These are phyloP conservation scores for Pangasius sanitwongsei DNA, from an alignment of 2,797 vertebrate genomes.

Conservation along the genomic window DNA sequence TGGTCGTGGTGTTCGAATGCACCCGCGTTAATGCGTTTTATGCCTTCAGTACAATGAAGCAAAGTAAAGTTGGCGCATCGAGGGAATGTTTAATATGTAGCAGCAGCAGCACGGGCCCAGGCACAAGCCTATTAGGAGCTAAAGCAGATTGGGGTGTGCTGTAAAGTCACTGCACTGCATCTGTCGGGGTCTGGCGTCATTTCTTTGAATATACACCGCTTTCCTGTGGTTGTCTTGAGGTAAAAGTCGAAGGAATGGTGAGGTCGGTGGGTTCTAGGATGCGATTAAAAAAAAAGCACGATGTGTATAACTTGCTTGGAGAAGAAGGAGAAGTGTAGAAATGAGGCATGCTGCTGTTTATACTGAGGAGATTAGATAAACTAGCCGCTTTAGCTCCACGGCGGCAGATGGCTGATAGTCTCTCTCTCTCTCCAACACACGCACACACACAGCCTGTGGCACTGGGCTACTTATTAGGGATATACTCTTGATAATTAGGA, in stretches of 20 bases:
- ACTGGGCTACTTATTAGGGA: slow-evolving; percentile 75
- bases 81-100: slow-evolving; percentile 72
- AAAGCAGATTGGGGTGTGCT: slow-evolving; percentile 79
- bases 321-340: slow-evolving; percentile 79
- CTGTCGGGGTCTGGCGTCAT: slow-evolving; percentile 71
- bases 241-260: slow-evolving; percentile 51
- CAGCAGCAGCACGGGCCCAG: slow-evolving; percentile 59
- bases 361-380: slow-evolving; percentile 90
- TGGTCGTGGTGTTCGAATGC: slow-evolving; percentile 60
- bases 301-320: slow-evolving; percentile 70
- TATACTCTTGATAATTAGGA: slow-evolving; percentile 83
- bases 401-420: slow-evolving; percentile 86
- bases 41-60: slow-evolving; percentile 10
- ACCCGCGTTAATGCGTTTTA: slow-evolving; percentile 20
- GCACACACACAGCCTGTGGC: slow-evolving; percentile 81
- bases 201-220: slow-evolving; percentile 55
- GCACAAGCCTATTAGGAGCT: slow-evolving; percentile 77
- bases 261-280: slow-evolving; percentile 55
- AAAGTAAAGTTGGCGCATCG: slow-evolving; percentile 59
- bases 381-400: slow-evolving; percentile 86
- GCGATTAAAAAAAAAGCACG: slow-evolving; percentile 56
- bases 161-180: slow-evolving; percentile 75
- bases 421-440: slow-evolving; percentile 69
- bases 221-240: slow-evolving; percentile 57
- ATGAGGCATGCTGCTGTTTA: slow-evolving; percentile 88